These are phyloP conservation scores for Rhinolophus sinicus DNA, from an alignment of 2,113 vertebrate genomes.

Conservation along the genomic window DNA sequence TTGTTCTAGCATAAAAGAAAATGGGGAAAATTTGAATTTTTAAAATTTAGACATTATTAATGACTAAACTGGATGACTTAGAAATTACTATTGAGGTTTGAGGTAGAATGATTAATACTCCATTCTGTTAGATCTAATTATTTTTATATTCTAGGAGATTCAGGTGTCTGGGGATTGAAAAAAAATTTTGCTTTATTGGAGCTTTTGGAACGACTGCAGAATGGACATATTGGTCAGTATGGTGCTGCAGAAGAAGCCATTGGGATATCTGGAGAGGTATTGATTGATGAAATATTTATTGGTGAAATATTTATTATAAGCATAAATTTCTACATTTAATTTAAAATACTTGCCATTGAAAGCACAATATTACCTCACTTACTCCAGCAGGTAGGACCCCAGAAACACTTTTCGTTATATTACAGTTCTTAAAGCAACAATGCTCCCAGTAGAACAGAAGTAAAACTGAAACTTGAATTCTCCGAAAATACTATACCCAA, in stretches of 20 bases:
- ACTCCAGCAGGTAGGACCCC: neutral
- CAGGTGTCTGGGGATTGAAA: constrained; percentile 98
- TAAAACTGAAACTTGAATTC: constrained; percentile 52
- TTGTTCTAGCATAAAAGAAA: constrained; percentile 33
- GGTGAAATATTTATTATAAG: constrained; percentile 37
- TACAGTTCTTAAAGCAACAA: neutral
- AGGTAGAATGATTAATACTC: neutral
- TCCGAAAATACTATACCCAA: neutral
- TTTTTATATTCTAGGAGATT: constrained; percentile 90
- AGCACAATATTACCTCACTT: neutral
- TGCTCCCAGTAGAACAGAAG: neutral
- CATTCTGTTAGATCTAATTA: constrained; percentile 59
- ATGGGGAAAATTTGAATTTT: neutral
- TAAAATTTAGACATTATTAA: constrained; percentile 20
- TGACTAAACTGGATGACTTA: neutral
- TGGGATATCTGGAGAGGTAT: constrained; percentile 95
- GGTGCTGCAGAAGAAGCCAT: constrained; percentile 92
- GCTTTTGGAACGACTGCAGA: constrained; percentile 96
- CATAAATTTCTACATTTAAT: constrained; percentile 21
- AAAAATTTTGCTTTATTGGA: constrained; percentile 99
- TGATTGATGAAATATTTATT: neutral
- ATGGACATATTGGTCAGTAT: constrained; percentile 93
- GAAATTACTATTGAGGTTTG: neutral
- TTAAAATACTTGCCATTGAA: constrained; percentile 41
- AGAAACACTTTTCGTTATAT: constrained; percentile 46